Evolutionary conservation across 2,888 invertebrate species (phyloP), one percentile per base, ranked within the genome.

Genomic region (Drosophila eohydei): DNA sequence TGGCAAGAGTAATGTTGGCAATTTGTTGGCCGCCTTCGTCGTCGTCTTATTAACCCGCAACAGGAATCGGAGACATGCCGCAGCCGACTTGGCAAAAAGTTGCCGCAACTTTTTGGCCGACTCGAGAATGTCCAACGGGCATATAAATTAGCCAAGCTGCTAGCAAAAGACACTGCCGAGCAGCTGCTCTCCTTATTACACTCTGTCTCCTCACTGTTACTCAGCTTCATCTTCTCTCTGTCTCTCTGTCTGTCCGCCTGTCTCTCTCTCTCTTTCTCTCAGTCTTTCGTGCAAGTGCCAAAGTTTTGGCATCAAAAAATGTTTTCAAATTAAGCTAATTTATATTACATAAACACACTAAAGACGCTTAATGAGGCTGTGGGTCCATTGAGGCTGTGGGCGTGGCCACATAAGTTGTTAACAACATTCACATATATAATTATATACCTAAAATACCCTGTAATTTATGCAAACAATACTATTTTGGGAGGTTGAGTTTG

Each of bases 251-350:
- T 62, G 57, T 69, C 67, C 5, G 21, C 4, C 6, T 43, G 4
- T 21, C 8, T 4, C 4, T 28, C 4, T 48, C n/a, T 9, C 48
- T 3, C n/a, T 14, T 14, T 8, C 28, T 48, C 48, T 16, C 16
- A 16, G 11, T 48, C 32, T 50, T 21, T 21, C 61, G 55, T 59
- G 67, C 74, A 88, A 73, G 81, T 80, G 86, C 80, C 74, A 88
- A 85, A 83, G 54, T 84, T 84, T 86, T 79, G 87, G 88, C 86
- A 82, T 88, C 86, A 88, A 86, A 86, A 88, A 86, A 88, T 86
- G 88, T 87, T 87, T 80, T 85, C 80, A 87, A 87, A 89, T 87
- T 87, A 87, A 87, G 83, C 87, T 89, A 87, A 87, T 87, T 87
- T 89, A 87, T 89, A 89, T 85, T 72, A 87, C 85, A 89, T 88